Conservation (phyloP, 2,797 vertebrate species). For the Cyclopterus lumpus region DNA sequence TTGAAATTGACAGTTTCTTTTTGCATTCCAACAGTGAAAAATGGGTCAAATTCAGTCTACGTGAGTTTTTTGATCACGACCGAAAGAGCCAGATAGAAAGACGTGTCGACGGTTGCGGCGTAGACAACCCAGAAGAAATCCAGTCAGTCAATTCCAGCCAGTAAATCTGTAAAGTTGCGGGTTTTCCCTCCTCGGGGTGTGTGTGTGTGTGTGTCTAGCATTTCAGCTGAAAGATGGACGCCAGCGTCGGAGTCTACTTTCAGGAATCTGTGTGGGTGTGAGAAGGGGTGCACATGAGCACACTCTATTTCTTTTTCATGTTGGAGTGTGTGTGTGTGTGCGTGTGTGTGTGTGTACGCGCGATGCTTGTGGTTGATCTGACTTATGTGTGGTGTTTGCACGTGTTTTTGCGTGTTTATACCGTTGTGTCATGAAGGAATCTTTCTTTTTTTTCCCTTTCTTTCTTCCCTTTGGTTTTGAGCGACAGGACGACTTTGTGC, state of each 20-base stretch:
- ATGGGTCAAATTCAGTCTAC: not conserved
- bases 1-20: slow-evolving; percentile 17
- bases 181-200: slow-evolving; percentile 50
- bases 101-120: slow-evolving; percentile 7
- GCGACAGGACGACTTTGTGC: slow-evolving; percentile 47
- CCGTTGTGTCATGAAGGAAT: slow-evolving; percentile 52
- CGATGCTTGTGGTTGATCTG: slow-evolving; percentile 24
- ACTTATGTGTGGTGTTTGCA: slow-evolving; percentile 38
- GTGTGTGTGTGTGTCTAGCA: slow-evolving; percentile 64
- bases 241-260: slow-evolving; percentile 62
- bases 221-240: slow-evolving; percentile 71
- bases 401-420: slow-evolving; percentile 62
- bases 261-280: slow-evolving; percentile 81
- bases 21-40: not conserved
- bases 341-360: slow-evolving; percentile 30
- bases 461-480: slow-evolving; percentile 29
- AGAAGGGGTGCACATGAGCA: slow-evolving; percentile 61
- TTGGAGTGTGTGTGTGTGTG: slow-evolving; percentile 24
- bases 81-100: slow-evolving; percentile 29
- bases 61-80: slow-evolving; percentile 20
- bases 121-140: slow-evolving; percentile 44
- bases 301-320: slow-evolving; percentile 20
- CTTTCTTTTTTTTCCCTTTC: slow-evolving; percentile 16
- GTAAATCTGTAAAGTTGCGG: slow-evolving; percentile 60
- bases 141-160: slow-evolving; percentile 35